Percentiles rank a stretch among this genome's conserved stretches.
Evolutionary conservation across 2,113 vertebrate genomes (phyloP).

Genomic region (Daboia siamensis): DNA sequence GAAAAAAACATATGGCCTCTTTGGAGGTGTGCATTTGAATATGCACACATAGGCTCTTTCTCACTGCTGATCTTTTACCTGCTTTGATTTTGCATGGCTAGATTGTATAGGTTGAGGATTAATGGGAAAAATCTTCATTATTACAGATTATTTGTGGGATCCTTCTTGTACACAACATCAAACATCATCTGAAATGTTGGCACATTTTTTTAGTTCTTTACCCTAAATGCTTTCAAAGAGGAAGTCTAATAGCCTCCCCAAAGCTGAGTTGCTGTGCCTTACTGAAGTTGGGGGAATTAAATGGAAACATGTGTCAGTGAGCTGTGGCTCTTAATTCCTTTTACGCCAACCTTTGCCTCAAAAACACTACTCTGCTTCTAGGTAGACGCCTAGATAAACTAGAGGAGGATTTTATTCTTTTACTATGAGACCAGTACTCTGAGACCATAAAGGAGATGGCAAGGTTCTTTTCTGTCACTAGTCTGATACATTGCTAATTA

Average conservation of each 20-base stretch:
- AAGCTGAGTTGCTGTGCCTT: neutral
- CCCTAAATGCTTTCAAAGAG: neutral
- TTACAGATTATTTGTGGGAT: neutral
- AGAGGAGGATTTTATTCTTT: neutral
- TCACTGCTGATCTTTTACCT: neutral
- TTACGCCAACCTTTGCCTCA: neutral
- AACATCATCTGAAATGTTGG: neutral
- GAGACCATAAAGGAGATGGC: neutral
- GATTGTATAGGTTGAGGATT: neutral
- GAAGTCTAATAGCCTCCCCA: neutral
- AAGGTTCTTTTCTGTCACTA: neutral
- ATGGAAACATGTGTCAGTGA: neutral
- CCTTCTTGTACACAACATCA: neutral
- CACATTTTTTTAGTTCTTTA: neutral
- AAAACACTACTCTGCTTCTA: neutral
- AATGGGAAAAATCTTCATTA: neutral
- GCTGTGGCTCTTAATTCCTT: neutral
- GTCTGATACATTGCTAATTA: neutral
- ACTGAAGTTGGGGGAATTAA: neutral
- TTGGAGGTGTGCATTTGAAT: neutral
- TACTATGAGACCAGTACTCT: neutral
- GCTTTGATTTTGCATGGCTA: neutral
- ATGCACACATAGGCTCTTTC: neutral
- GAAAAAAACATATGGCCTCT: neutral
- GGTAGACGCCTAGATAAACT: neutral